Evolutionary conservation across 92 coral and sea anemone species (phyloP), one percentile per base, ranked within the genome.

Genomic region (Epizoanthus rinbou): DNA sequence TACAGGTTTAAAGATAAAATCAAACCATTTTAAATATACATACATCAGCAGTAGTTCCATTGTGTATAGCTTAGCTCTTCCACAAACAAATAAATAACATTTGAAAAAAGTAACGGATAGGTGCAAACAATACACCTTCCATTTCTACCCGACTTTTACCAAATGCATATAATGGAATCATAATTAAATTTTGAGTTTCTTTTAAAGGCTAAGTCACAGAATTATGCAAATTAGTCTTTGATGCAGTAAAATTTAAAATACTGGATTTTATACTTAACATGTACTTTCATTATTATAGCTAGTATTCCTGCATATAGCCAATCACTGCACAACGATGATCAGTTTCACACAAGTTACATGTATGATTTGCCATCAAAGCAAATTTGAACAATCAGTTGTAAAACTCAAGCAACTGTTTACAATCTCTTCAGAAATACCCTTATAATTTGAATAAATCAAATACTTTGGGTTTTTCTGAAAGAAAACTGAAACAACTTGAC

Each of bases 361-460:
- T 37, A 10, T 53, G 39, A 76, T 58, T 33, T 60, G 18, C 82
- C 70, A 76, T 59, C 82, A 76, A 76, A 76, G 60, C 82, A 76
- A 76, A 76, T 69, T 47, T 64, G 17, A 76, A 76, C 56, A 59
- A 39, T 50, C 63, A 35, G 57, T 37, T 76, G 82, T 25, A 22
- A 76, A 76, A 75, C 41, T 4, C 57, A 60, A 60, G 71, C 41
- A 17, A 65, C 14, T 22, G 17, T 75, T 75, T 50, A 75, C 43
- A 17, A 3, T 21, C 23, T 57, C 68, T 54, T 76, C 23, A 37
- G 63, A 64, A 58, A 21, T 59, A 19, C 82, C 54, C 45, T 35
- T 69, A 28, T 28, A 2, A 76, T 76, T 33, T 76, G 70, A 76
- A 60, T 8, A 19, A 14, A 1, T 76, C 82, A 76, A 59, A 76